These are phyloP conservation scores for Premnoplex brunnescens DNA, from an alignment of 2,797 vertebrate genomes.

Conservation along the genomic window DNA sequence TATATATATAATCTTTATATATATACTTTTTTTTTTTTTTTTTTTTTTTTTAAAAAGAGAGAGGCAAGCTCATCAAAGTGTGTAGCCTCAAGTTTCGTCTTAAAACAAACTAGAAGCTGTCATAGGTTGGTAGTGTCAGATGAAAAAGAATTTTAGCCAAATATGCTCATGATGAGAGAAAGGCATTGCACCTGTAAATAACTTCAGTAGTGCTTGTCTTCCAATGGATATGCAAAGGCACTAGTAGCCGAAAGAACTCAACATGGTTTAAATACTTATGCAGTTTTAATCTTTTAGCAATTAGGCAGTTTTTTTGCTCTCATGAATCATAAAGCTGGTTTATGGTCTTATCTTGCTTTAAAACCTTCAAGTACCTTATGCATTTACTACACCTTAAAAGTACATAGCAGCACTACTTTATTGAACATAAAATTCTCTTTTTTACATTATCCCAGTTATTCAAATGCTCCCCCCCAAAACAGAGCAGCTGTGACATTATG, in stretches of 20 bases:
- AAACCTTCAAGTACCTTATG: neutral
- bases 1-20: neutral
- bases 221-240: neutral
- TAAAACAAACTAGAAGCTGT: neutral
- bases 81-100: neutral
- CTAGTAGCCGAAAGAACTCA: neutral
- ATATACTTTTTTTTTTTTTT: neutral
- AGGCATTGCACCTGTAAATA: neutral
- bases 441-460: neutral
- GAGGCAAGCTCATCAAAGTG: neutral
- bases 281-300: neutral
- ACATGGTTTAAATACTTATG: neutral
- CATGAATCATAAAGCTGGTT: neutral
- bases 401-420: neutral
- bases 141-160: neutral
- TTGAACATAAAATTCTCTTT: neutral
- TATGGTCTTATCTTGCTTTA: neutral
- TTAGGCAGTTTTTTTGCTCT: neutral
- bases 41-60: neutral
- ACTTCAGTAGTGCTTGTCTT: neutral
- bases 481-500: neutral
- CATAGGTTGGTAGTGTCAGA: neutral
- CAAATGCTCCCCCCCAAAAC: neutral
- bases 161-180: neutral
- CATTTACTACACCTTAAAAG: neutral